Evolutionary conservation across 2,888 invertebrate species (phyloP).

Genomic region (Steromphala cineraria): DNA sequence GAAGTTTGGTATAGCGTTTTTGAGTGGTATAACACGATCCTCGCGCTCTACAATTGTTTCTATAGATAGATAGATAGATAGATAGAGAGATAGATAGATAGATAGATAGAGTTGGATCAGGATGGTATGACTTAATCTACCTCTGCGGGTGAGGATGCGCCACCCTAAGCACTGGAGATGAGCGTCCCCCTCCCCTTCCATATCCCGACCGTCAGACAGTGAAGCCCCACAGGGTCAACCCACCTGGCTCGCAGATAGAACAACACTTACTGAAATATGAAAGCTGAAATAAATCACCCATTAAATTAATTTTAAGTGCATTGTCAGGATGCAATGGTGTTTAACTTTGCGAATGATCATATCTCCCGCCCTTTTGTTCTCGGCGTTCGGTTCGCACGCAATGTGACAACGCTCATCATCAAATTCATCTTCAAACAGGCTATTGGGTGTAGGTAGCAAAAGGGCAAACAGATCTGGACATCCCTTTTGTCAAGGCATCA

Average conservation of each 20-base stretch:
- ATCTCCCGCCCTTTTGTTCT: neutral
- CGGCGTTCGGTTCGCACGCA: neutral
- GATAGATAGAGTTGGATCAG: too few relatives aligned
- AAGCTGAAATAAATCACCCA: conserved; percentile 5
- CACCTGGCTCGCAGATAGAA: neutral
- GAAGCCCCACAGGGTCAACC: too few relatives aligned
- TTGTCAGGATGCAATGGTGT: conserved; percentile 11
- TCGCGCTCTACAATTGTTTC: too few relatives aligned
- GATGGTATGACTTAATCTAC: too few relatives aligned
- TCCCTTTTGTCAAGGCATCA: neutral
- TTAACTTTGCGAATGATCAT: neutral
- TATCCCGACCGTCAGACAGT: too few relatives aligned
- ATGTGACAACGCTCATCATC: neutral
- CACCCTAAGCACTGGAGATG: too few relatives aligned
- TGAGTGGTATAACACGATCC: too few relatives aligned
- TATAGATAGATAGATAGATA: too few relatives aligned
- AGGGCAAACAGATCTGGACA: neutral
- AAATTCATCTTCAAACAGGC: neutral
- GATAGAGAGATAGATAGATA: too few relatives aligned
- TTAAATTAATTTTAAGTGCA: conserved; percentile 16
- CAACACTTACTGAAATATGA: neutral
- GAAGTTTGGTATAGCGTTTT: too few relatives aligned
- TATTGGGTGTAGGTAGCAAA: neutral
- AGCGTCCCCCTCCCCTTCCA: too few relatives aligned
- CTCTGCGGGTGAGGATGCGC: too few relatives aligned